Evolutionary conservation across 2,797 vertebrate genomes (phyloP).

Genomic region (Halcyon chelicuti): DNA sequence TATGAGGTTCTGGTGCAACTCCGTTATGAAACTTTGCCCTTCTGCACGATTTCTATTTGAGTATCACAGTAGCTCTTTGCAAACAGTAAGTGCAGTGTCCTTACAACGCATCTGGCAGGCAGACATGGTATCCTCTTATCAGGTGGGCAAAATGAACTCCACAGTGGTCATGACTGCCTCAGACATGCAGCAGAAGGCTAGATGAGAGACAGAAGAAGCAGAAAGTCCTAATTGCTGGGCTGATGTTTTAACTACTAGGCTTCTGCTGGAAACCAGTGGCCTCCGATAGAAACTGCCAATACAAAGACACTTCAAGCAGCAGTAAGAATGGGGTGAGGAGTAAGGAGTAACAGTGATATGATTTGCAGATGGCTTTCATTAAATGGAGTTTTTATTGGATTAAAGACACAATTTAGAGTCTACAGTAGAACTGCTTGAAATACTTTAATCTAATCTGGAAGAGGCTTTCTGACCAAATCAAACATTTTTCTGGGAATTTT

Average conservation of each 20-base stretch:
- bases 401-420: conserved; percentile 3
- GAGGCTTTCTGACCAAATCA: conserved; percentile 45
- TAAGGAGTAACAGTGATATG: neutral
- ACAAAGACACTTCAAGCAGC: conserved; percentile 8
- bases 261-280: neutral
- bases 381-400: conserved; percentile 44
- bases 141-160: conserved; percentile 32
- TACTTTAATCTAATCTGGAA: conserved; percentile 53
- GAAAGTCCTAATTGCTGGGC: neutral
- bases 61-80: neutral
- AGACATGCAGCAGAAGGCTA: rapidly evolving
- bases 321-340: neutral
- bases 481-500: conserved; percentile 44
- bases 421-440: conserved; percentile 31
- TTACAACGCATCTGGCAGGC: conserved; percentile 37
- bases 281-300: neutral
- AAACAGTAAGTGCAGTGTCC: conserved; percentile 31
- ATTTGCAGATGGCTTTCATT: conserved; percentile 56
- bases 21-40: neutral
- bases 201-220: neutral
- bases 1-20: neutral
- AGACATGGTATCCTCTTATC: conserved; percentile 5
- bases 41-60: neutral
- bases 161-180: neutral
- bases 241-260: neutral